These are phyloP conservation scores for Aphidius gifuensis DNA, from an alignment of 1,140 invertebrate species.

Conservation along the genomic window DNA sequence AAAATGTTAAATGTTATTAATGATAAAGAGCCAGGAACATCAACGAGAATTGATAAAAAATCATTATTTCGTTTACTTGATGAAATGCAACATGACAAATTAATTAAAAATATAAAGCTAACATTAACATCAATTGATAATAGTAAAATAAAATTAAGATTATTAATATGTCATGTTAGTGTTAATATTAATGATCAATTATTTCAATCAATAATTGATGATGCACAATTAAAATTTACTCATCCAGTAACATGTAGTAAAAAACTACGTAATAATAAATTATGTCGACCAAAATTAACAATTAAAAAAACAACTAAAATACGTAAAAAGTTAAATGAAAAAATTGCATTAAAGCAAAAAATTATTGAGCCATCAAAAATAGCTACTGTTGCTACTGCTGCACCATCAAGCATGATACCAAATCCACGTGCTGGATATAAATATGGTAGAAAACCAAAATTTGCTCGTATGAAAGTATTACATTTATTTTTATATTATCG, in stretches of 20 bases:
- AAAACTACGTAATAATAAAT: constrained; percentile 11
- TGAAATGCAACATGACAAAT: constrained; percentile 58
- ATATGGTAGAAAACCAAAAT: constrained; percentile 66
- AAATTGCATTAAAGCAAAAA: not conserved
- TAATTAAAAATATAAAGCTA: constrained; percentile 62
- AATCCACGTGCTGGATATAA: constrained; percentile 41
- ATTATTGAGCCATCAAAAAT: not conserved
- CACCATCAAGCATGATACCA: constrained; percentile 14
- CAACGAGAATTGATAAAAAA: constrained; percentile 62
- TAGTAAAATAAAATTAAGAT: constrained; percentile 51
- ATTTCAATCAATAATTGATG: constrained; percentile 61
- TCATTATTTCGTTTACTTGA: constrained; percentile 60
- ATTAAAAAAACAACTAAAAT: not conserved
- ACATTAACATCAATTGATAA: constrained; percentile 44
- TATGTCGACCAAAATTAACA: not conserved
- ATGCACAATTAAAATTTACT: constrained; percentile 62
- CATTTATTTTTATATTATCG: constrained; percentile 72
- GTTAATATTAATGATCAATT: constrained; percentile 56
- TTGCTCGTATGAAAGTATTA: constrained; percentile 63
- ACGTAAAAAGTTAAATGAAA: not conserved
- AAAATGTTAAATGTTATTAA: constrained; percentile 59
- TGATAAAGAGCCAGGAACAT: constrained; percentile 56
- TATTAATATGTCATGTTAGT: constrained; percentile 61
- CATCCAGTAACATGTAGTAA: constrained; percentile 29
- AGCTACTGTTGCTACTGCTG: not conserved